A percentile compares a stretch with the other conserved stretches of the same genome.
These are phyloP conservation scores for Pseudochaenichthys georgianus DNA, from an alignment of 2,797 vertebrate genomes.

Conservation along the genomic window DNA sequence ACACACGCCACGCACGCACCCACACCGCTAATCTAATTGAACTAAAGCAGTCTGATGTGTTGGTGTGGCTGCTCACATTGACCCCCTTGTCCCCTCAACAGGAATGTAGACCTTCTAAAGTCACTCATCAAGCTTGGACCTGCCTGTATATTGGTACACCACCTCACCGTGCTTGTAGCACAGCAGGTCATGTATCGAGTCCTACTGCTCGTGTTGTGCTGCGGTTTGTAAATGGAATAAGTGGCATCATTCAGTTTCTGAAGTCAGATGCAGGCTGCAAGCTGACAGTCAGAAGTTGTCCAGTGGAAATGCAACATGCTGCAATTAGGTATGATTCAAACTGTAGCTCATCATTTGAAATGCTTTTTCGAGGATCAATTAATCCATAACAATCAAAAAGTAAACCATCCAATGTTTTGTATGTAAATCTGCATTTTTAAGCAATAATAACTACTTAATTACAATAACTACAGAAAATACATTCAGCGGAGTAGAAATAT, in stretches of 20 bases:
- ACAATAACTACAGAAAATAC: not conserved
- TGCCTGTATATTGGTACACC: conserved; percentile 55
- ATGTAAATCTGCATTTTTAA: not conserved
- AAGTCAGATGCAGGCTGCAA: conserved; percentile 28
- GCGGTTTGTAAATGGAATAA: conserved; percentile 66
- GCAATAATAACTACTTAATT: not conserved
- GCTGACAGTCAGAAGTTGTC: conserved; percentile 57
- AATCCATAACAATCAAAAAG: not conserved
- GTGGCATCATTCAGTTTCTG: conserved; percentile 55
- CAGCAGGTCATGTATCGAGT: conserved; percentile 34
- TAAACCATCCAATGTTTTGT: not conserved
- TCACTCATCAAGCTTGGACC: conserved; percentile 38
- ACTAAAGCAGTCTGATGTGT: conserved; percentile 36
- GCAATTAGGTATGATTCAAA: too few relatives aligned
- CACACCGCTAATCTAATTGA: conserved; percentile 76
- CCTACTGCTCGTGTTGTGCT: conserved; percentile 46
- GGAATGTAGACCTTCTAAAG: conserved; percentile 33
- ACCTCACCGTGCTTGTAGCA: conserved; percentile 43
- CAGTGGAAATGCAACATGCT: conserved; percentile 42
- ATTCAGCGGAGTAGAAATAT: not conserved
- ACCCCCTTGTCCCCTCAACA: conserved; percentile 1
- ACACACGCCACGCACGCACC: too few relatives aligned
- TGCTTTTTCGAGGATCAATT: not conserved
- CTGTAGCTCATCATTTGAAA: not conserved
- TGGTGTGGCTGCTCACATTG: conserved; percentile 36